Evolutionary conservation across 1,140 invertebrate species (phyloP), one percentile per base, ranked within the genome.

Genomic region (Hormaphis cornu): DNA sequence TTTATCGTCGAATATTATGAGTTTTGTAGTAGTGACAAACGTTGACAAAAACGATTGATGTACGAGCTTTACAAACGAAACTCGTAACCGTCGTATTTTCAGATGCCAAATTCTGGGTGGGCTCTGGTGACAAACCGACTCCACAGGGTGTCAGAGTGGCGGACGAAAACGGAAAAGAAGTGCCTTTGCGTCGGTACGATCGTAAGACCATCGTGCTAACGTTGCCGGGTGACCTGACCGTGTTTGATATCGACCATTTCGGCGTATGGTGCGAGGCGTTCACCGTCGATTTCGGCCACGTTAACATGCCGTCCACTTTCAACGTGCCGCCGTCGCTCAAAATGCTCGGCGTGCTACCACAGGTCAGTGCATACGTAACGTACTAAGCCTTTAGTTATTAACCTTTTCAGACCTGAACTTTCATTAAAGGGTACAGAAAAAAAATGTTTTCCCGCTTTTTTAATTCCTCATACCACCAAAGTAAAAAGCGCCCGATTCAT

Each of bases 51-150:
- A n/a, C n/a, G n/a, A n/a, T n/a, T n/a, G n/a, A n/a, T n/a, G n/a
- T n/a, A n/a, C n/a, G n/a, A n/a, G n/a, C n/a, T n/a, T n/a, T n/a
- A n/a, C n/a, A n/a, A 20, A 30, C n/a, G 12, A 33, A 4, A 33
- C 9, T 6, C 9, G 9, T 33, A 33, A 33, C 4, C 30, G 9
- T 37, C 16, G 6, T 24, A 1, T 73, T 82, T 82, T 33, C 77
- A 94, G 91, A 93, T 79, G 90, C 89, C 0, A 93, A 93, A 79
- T 94, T 93, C 79, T 94, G 92, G 92, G 89, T 89, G 46, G 91
- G 91, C 1, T 77, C 84, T 16, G 91, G 91, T 10, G 81, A 86
- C 22, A 84, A 85, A 73, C 89, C 91, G 4, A 84, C 85, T 1
- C 82, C 89, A 1, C 86, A 91, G 72, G 91, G 91, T 12, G 84